Base-by-base conservation (phyloP, 2,888 invertebrate species). In the Limnephilus lunatus region DNA sequence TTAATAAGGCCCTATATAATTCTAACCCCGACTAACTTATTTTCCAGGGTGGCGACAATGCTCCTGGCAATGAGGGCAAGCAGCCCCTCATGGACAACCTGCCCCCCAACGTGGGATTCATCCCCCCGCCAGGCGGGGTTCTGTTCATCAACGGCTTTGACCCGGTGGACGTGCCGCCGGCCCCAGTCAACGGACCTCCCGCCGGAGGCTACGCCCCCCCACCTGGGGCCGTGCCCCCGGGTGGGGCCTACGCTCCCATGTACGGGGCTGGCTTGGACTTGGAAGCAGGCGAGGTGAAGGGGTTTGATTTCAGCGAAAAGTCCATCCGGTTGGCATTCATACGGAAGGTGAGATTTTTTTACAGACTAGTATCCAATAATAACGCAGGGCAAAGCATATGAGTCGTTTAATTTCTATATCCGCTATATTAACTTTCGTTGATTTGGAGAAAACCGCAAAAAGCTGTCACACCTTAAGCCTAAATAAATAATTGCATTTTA, bases 281-380 rank as follows among this genome's bases (percentile, higher is more conserved):
- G 88, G 96, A 96, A 35, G 97, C 97, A 94, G 96, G 96, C 83
- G 96, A 95, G 85, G 96, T 97, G 94, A 97, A 97, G 94, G 97
- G 97, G 0, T 97, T 98, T 94, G 97, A 97, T 89, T 98, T 98
- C 95, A 96, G 95, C 93, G 98, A 98, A 94, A 97, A 97, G 94
- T 96, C 96, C 93, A 97, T 98, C 93, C 96, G 98, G 90, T 96
- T 97, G 94, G 97, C 97, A 0, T 98, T 98, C 94, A 97, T 98
- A 91, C 96, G 97, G 95, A 98, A 97, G 96, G 97, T 96, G 92
- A 68, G 68, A 68, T 15, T 39, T 39, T 0, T 39, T 39, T 39
- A 39, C 9, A 39, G 39, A 39, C 39, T 39, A 39, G 39, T 39
- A 39, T 39, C 11, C 39, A 39, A 39, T 39, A 39, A 39, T 39